These are phyloP conservation scores for Bombus pascuorum DNA, from an alignment of 1,140 invertebrate genomes.

Conservation along the genomic window DNA sequence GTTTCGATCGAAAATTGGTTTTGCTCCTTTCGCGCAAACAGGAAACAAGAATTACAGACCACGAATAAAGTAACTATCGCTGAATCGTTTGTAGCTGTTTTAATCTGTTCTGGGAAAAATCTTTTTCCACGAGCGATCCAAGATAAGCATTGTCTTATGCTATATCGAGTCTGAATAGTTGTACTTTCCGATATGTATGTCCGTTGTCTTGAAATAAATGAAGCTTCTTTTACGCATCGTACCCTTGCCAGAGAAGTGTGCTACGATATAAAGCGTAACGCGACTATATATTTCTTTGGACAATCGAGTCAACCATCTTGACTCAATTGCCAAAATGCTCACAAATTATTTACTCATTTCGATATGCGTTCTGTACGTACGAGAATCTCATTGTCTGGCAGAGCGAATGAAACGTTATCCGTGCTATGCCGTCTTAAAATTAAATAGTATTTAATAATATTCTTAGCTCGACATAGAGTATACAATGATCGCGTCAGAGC, in stretches of 20 bases:
- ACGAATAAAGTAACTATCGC: too few species aligned
- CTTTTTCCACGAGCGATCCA: not conserved
- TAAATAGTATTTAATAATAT: not conserved
- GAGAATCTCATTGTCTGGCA: not conserved
- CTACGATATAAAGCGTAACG: constrained; percentile 12
- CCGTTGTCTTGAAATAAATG: constrained; percentile 50
- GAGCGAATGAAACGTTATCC: not conserved
- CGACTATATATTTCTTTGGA: constrained; percentile 5
- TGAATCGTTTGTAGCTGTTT: not conserved
- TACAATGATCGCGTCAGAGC: not conserved
- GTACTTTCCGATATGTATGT: not conserved
- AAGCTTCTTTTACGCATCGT: constrained; percentile 20
- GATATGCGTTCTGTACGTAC: not conserved
- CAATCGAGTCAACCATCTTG: constrained; percentile 29
- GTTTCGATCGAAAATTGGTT: not conserved
- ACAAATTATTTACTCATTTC: not conserved
- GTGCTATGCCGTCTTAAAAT: not conserved
- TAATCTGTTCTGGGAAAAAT: not conserved
- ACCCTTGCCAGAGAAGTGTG: constrained; percentile 44
- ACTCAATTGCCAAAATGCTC: constrained; percentile 7
- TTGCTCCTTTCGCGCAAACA: not conserved
- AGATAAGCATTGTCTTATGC: not conserved
- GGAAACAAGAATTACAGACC: too few species aligned
- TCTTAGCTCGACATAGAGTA: not conserved
- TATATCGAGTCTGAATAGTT: not conserved